Evolutionary conservation across 2,797 vertebrate species (phyloP).

Genomic region (Dipus sagitta): DNA sequence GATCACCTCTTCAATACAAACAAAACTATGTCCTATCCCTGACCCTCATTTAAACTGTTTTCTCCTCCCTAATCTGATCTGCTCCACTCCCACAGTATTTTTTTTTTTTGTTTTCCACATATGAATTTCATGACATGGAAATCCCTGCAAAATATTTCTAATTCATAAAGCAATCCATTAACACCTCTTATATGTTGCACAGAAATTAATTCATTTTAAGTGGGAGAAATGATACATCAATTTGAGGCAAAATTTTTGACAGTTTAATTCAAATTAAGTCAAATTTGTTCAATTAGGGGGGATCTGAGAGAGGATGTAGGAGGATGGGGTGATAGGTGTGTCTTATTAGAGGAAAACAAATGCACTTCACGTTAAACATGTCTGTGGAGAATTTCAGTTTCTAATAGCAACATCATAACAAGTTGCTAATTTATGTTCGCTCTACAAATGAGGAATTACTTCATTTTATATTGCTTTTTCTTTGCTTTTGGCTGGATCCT

Average conservation of each 20-base stretch:
- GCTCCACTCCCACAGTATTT: accelerated
- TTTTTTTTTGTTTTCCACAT: constrained; percentile 62
- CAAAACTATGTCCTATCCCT: background rate
- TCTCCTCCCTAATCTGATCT: background rate
- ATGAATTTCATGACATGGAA: constrained; percentile 80
- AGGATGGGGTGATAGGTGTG: constrained; percentile 24
- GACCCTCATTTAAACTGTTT: background rate
- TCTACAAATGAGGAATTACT: constrained; percentile 77
- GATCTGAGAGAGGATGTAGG: constrained; percentile 79
- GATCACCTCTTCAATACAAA: background rate
- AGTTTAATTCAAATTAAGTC: constrained; percentile 90
- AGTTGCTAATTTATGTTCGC: constrained; percentile 82
- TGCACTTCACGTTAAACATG: constrained; percentile 77
- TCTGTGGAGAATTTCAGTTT: constrained; percentile 80
- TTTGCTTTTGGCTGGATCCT: constrained; percentile 63
- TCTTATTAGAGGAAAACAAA: constrained; percentile 77
- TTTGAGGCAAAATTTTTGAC: constrained; percentile 88
- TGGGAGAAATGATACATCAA: constrained; percentile 86
- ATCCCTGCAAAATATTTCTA: constrained; percentile 83
- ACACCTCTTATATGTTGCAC: constrained; percentile 82
- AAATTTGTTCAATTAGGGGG: constrained; percentile 88
- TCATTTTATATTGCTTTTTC: constrained; percentile 73
- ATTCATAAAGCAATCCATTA: constrained; percentile 84
- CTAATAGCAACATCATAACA: constrained; percentile 71
- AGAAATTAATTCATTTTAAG: constrained; percentile 87